phyloP scores from a whole-genome alignment of 37 sponge, comb jelly and placozoan species.

The Crambe crambe region DNA sequence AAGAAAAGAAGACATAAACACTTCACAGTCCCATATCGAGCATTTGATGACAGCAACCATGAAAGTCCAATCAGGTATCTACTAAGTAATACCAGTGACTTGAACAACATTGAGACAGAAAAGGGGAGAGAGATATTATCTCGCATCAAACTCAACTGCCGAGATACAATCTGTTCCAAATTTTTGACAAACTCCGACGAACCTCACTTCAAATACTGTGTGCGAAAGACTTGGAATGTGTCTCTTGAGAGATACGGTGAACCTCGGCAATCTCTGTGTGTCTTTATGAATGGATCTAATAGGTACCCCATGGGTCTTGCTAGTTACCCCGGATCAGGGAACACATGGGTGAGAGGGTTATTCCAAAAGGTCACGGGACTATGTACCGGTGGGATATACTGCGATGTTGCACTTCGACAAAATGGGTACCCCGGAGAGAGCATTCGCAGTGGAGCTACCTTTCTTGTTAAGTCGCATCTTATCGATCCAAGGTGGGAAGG shows the following conservation, averaged over 20 bases:
- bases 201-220: conserved; percentile 21
- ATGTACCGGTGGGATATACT: conserved; percentile 59
- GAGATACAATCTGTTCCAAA: conserved; percentile 14
- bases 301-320: conserved; percentile 47
- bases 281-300: conserved; percentile 35
- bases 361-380: conserved; percentile 61
- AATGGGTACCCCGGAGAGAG: conserved; percentile 46
- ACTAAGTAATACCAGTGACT: background rate
- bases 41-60: too few species aligned
- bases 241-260: background rate
- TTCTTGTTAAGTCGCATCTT: conserved; percentile 63
- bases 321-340: conserved; percentile 58
- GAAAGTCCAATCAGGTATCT: background rate
- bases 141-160: conserved; percentile 7
- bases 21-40: too few species aligned
- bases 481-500: conserved; percentile 43
- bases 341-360: conserved; percentile 64
- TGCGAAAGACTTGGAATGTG: background rate
- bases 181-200: conserved; percentile 10
- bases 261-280: background rate
- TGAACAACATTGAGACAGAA: background rate
- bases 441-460: conserved; percentile 36
- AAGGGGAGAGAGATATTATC: background rate
- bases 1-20: too few species aligned
- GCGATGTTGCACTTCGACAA: conserved; percentile 26